Evolutionary conservation across 1,140 invertebrate species (phyloP).

Genomic region (Drosophila subpulchrella): DNA sequence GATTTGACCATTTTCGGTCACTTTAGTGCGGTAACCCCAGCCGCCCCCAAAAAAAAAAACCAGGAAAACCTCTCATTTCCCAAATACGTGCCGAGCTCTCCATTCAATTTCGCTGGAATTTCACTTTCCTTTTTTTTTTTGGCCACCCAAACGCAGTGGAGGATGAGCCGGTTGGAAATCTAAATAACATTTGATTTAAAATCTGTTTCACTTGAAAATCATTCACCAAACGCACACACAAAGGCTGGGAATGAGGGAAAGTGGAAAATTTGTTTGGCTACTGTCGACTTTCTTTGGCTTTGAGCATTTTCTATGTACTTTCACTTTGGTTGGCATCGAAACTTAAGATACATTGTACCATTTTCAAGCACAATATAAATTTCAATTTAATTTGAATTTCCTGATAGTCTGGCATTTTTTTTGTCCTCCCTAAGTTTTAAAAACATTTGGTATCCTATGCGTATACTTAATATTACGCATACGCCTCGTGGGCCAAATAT

Average conservation of each 20-base stretch:
- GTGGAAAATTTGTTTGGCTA: constrained; percentile 11
- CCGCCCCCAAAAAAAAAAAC: background rate
- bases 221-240: constrained; percentile 4
- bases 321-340: background rate
- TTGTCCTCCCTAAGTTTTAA: too few species aligned
- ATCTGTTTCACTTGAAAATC: constrained; percentile 28
- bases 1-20: constrained; percentile 60
- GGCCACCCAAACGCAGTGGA: constrained; percentile 7
- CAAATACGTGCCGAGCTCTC: constrained; percentile 10
- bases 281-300: constrained; percentile 19
- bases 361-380: too few species aligned
- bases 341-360: too few species aligned
- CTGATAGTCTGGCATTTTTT: too few species aligned
- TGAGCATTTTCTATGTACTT: constrained; percentile 23
- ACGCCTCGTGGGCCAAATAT: too few species aligned
- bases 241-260: background rate
- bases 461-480: too few species aligned
- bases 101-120: constrained; percentile 45
- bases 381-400: too few species aligned
- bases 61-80: background rate
- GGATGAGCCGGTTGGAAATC: constrained; percentile 15
- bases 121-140: constrained; percentile 42
- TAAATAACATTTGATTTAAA: constrained; percentile 43
- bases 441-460: too few species aligned
- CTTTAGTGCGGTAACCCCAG: constrained; percentile 31